A percentile compares a stretch with the other conserved stretches of the same genome.
Evolutionary conservation across 2,797 vertebrate genomes (phyloP).

Genomic region (Pseudotriccus pelzelni): DNA sequence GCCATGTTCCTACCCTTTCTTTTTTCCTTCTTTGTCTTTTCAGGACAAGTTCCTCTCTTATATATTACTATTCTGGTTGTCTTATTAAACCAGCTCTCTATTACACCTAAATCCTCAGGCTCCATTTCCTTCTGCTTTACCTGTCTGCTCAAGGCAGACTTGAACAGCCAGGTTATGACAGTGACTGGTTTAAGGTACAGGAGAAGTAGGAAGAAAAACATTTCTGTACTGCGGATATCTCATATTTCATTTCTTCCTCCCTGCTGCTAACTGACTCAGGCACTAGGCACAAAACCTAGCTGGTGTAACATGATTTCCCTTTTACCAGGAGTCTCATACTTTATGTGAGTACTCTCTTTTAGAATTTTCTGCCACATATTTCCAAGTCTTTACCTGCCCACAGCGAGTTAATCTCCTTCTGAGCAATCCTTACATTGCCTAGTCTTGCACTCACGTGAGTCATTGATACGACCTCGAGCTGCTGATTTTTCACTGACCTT

Average conservation of each 20-base stretch:
- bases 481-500: not conserved
- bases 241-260: not conserved
- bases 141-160: not conserved
- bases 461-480: not conserved
- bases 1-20: not conserved
- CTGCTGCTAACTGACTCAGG: not conserved
- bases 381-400: not conserved
- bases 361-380: not conserved
- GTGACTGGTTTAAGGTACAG: not conserved
- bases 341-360: not conserved
- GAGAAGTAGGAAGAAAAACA: not conserved
- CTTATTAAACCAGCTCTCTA: not conserved
- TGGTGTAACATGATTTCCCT: not conserved
- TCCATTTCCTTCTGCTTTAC: not conserved
- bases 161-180: not conserved
- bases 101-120: not conserved
- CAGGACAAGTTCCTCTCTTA: not conserved
- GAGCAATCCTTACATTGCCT: not conserved
- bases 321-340: not conserved
- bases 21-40: not conserved
- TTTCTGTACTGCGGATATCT: not conserved
- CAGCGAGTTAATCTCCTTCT: not conserved
- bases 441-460: not conserved
- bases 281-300: not conserved
- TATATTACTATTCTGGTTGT: not conserved